phyloP scores from a whole-genome alignment of 2,113 vertebrate genomes.

The Eulacestoma nigropectus region DNA sequence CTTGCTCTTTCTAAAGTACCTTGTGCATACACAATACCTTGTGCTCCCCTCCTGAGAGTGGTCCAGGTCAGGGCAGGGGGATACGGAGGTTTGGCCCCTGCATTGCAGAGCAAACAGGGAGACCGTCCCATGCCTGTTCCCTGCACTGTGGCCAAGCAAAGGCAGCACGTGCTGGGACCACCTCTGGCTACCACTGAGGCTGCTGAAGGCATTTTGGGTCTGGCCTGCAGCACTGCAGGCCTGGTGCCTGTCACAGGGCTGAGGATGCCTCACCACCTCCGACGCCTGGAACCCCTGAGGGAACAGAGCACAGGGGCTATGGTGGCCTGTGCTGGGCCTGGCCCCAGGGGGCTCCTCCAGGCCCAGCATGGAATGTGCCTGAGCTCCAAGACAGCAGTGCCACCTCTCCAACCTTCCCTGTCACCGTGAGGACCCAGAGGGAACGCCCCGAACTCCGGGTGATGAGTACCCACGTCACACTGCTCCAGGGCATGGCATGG shows the following conservation, averaged over 20 bases:
- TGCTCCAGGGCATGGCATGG: neutral
- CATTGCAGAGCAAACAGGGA: neutral
- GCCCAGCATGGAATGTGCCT: neutral
- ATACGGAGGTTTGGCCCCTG: no score
- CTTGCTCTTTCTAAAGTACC: neutral
- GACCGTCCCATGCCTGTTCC: neutral
- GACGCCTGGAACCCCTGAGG: accelerated
- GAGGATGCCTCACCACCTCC: accelerated
- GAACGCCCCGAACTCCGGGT: accelerated
- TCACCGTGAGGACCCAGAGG: neutral
- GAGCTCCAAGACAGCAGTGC: neutral
- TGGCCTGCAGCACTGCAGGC: neutral
- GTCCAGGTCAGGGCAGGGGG: neutral
- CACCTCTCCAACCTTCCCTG: neutral
- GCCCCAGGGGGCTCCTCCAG: neutral
- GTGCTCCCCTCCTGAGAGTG: neutral
- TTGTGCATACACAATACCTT: neutral
- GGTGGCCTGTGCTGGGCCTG: neutral
- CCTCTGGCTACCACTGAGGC: neutral
- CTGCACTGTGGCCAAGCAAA: neutral
- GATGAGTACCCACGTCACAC: no score
- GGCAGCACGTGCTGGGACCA: accelerated
- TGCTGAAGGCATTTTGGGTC: neutral
- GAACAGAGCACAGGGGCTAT: neutral
- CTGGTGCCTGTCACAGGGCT: neutral